Evolutionary conservation across 2,797 vertebrate genomes (phyloP).

Genomic region (Pangasius sanitwongsei): DNA sequence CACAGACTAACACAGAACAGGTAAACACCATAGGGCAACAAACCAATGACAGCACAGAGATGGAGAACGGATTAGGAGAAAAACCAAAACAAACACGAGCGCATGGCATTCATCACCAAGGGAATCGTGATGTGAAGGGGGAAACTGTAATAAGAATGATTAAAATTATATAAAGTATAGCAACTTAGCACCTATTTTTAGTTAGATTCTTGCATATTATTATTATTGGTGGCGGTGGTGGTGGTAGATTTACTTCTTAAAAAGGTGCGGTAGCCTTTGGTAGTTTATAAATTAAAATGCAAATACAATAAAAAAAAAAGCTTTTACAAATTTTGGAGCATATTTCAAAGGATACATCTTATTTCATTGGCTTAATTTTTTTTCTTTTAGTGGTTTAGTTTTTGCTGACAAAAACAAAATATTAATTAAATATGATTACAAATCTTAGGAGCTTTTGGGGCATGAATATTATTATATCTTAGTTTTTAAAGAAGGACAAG

Average conservation of each 20-base stretch:
- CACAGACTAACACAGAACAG: not conserved
- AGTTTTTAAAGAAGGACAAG: not conserved
- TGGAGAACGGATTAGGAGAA: not conserved
- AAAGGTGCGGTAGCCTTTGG: not conserved
- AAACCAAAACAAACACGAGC: not conserved
- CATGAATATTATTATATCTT: not conserved
- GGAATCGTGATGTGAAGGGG: not conserved
- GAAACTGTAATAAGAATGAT: not conserved
- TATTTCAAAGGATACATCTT: not conserved
- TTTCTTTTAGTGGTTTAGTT: not conserved
- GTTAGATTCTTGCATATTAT: not conserved
- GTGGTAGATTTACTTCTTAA: not conserved
- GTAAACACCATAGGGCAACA: not conserved
- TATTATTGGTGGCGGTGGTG: not conserved
- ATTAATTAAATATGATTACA: not conserved
- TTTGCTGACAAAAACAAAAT: not conserved
- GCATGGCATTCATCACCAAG: not conserved
- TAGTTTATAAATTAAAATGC: not conserved
- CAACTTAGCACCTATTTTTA: not conserved
- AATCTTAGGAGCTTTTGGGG: not conserved
- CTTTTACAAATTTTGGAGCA: not conserved
- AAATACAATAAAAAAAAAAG: not conserved
- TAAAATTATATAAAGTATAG: not conserved
- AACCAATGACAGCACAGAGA: not conserved
- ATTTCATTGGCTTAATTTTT: not conserved